A percentile compares a stretch with the other conserved stretches of the same genome.
Conservation (phyloP, 2,888 invertebrate species). For the Lasioglossum lativentre region DNA sequence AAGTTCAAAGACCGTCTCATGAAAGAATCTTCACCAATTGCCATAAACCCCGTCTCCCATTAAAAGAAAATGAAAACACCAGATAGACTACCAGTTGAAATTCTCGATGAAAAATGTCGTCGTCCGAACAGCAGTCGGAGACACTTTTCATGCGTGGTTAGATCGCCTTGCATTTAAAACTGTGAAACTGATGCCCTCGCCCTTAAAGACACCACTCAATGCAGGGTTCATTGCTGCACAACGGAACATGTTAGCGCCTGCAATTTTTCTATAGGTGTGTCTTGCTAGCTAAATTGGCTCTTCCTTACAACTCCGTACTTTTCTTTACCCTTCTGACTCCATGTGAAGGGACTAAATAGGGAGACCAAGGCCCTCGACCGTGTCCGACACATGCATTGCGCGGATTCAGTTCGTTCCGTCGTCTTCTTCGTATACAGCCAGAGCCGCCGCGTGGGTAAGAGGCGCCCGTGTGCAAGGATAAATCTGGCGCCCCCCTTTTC, state of each 20-base stretch:
- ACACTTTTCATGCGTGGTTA: not conserved
- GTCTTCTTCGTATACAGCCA: not conserved
- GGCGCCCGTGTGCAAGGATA: no score
- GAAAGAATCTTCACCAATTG: not conserved
- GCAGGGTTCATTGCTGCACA: not conserved
- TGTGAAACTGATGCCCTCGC: not conserved
- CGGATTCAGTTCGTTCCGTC: not conserved
- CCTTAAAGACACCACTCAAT: not conserved
- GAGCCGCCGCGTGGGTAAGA: no score
- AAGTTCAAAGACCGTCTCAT: not conserved
- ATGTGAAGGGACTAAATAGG: not conserved
- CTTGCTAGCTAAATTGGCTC: not conserved
- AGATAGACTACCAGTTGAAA: not conserved
- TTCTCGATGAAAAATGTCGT: not conserved
- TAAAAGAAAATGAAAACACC: not conserved
- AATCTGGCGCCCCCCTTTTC: no score
- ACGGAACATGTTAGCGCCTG: not conserved
- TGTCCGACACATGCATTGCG: not conserved
- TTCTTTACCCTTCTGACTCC: not conserved
- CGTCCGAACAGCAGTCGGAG: not conserved
- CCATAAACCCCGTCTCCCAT: not conserved
- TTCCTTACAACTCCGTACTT: not conserved
- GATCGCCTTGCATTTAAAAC: not conserved
- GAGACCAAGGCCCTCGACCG: not conserved
- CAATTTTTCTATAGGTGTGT: conserved; percentile 12